These are phyloP conservation scores for Tetramorium alpestre DNA, from an alignment of 1,140 invertebrate species.

Conservation along the genomic window DNA sequence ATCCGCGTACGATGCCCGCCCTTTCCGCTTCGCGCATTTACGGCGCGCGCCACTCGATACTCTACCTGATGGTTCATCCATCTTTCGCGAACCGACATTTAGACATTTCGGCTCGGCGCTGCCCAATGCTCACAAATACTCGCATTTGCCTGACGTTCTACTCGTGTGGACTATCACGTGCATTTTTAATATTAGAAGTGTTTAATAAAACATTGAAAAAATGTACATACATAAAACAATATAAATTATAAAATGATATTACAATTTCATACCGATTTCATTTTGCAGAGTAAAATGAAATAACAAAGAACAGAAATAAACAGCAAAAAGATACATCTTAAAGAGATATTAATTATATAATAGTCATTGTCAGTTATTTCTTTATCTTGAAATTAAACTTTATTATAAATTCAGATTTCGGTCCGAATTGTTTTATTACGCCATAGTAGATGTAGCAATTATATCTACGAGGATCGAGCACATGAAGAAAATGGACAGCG, in stretches of 20 bases:
- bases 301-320: neutral
- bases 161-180: neutral
- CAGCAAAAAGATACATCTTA: neutral
- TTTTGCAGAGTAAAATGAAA: neutral
- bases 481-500: neutral
- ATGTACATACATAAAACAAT: neutral
- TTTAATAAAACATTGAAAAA: neutral
- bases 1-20: conserved; percentile 62
- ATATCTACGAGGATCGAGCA: neutral
- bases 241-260: neutral
- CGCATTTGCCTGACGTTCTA: conserved; percentile 36
- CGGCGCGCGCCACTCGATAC: conserved; percentile 57
- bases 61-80: conserved; percentile 63
- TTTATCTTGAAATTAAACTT: neutral
- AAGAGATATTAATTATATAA: neutral
- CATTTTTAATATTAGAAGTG: neutral
- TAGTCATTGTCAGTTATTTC: neutral
- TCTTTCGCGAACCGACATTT: conserved; percentile 60
- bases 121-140: conserved; percentile 43
- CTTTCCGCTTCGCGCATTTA: conserved; percentile 64
- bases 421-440: neutral
- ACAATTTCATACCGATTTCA: neutral
- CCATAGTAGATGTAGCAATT: neutral
- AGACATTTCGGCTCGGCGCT: conserved; percentile 50
- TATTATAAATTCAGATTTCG: neutral